phyloP scores from a whole-genome alignment of 2,797 vertebrate genomes.

The Chelon labrosus region DNA sequence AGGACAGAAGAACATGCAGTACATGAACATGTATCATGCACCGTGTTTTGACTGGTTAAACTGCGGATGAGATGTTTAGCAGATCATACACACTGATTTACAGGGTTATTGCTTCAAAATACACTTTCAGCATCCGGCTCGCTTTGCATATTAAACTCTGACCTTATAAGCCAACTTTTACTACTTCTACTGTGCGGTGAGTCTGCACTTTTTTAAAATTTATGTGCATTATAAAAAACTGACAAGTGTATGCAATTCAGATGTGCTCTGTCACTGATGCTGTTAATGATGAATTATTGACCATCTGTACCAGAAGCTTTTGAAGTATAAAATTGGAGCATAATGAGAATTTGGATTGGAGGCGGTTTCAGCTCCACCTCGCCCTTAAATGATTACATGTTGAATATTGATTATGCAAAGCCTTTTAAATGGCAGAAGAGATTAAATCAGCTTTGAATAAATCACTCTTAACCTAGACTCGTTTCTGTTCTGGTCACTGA shows the following conservation, averaged over 20 bases:
- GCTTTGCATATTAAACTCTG: constrained; percentile 13
- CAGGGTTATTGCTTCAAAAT: constrained; percentile 9
- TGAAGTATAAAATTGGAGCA: constrained; percentile 64
- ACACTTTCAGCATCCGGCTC: constrained; percentile 7
- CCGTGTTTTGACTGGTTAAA: constrained; percentile 14
- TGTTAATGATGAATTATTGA: constrained; percentile 72
- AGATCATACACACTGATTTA: constrained; percentile 4
- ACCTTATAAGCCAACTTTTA: constrained; percentile 38
- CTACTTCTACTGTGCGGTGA: constrained; percentile 21
- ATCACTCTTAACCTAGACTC: constrained; percentile 21
- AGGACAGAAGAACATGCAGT: background rate
- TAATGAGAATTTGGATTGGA: constrained; percentile 53
- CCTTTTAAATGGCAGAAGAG: constrained; percentile 48
- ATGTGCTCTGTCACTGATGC: constrained; percentile 37
- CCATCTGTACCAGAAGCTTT: constrained; percentile 49
- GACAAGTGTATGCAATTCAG: constrained; percentile 41
- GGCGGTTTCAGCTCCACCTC: constrained; percentile 41
- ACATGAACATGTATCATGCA: constrained; percentile 6
- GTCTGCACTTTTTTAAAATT: constrained; percentile 7
- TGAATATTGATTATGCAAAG: constrained; percentile 66
- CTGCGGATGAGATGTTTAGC: constrained; percentile 12
- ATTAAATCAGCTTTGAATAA: constrained; percentile 43
- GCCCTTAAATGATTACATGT: constrained; percentile 42
- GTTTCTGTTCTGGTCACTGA: constrained; percentile 10
- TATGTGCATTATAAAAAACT: constrained; percentile 44